Evolutionary conservation across 1,140 invertebrate genomes (phyloP).

Genomic region (Ridgeia piscesae): DNA sequence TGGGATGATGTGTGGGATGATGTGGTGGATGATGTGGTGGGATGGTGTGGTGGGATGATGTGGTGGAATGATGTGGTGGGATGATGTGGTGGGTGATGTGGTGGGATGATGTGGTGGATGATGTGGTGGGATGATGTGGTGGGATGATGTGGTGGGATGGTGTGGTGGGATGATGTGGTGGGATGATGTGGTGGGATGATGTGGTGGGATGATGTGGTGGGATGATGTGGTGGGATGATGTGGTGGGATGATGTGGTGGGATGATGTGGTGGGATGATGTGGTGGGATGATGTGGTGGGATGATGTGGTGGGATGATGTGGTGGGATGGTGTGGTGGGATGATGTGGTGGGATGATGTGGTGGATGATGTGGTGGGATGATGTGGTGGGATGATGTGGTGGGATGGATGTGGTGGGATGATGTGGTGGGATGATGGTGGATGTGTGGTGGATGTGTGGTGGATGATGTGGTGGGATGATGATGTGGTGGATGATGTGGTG

Average conservation of each 20-base stretch:
- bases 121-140: constrained; percentile 59
- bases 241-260: constrained; percentile 57
- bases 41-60: background rate
- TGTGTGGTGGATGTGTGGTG: too few relatives aligned
- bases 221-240: constrained; percentile 58
- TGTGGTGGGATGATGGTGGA: background rate
- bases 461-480: background rate
- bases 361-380: background rate
- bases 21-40: background rate
- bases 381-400: constrained; percentile 58
- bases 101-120: background rate
- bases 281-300: constrained; percentile 57
- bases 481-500: constrained; percentile 33
- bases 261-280: background rate
- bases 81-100: constrained; percentile 58
- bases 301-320: constrained; percentile 58
- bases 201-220: constrained; percentile 58
- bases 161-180: constrained; percentile 56
- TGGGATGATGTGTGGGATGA: too few relatives aligned
- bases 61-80: background rate
- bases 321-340: constrained; percentile 57
- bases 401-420: constrained; percentile 58
- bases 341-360: constrained; percentile 30
- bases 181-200: constrained; percentile 29
- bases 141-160: constrained; percentile 58